Evolutionary conservation across 2,113 vertebrate genomes (phyloP).

Genomic region (Catagonus wagneri): DNA sequence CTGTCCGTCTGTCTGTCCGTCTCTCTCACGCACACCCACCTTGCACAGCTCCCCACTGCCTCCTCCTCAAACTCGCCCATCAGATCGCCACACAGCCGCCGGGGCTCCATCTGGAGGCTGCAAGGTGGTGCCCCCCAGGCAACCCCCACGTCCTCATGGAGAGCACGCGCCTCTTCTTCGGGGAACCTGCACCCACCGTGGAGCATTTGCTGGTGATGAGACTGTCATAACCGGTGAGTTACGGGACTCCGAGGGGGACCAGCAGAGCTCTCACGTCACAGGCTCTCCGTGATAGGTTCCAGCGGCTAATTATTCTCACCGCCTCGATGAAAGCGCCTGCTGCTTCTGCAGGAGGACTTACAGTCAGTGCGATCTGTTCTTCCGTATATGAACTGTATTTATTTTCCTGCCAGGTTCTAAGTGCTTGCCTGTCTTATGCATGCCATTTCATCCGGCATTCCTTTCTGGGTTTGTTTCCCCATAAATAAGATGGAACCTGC

Average conservation of each 20-base stretch:
- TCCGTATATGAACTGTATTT: not conserved
- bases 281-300: not conserved
- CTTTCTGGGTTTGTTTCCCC: too few relatives aligned
- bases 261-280: not conserved
- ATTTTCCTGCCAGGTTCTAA: not conserved
- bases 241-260: not conserved
- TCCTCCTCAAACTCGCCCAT: not conserved
- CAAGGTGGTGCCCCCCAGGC: not conserved
- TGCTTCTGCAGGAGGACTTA: not conserved
- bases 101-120: fast-evolving
- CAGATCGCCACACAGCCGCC: fast-evolving
- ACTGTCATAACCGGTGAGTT: fast-evolving
- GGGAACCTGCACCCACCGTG: not conserved
- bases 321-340: not conserved
- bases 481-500: not conserved
- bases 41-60: too few relatives aligned
- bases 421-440: fast-evolving
- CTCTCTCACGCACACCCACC: not conserved
- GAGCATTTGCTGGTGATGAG: fast-evolving
- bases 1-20: not conserved
- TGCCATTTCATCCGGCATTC: not conserved
- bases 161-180: fast-evolving
- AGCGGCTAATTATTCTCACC: not conserved
- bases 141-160: fast-evolving
- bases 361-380: not conserved